phyloP scores from a whole-genome alignment of 2,888 invertebrate genomes.

The Theretra japonica region DNA sequence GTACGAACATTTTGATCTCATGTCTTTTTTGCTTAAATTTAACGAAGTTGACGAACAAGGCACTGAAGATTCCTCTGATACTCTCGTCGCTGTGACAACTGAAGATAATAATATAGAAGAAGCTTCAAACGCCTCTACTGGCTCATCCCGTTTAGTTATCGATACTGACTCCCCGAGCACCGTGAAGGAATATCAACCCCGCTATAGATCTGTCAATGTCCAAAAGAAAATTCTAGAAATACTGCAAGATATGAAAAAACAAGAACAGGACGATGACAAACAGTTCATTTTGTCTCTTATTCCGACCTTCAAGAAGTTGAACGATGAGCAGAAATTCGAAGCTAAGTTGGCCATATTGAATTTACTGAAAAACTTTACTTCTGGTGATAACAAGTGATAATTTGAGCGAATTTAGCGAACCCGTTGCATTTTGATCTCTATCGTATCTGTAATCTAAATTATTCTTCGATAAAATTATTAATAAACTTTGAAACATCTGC shows the following conservation, averaged over 20 bases:
- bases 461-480: no score
- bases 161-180: slow-evolving; percentile 22
- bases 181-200: not conserved
- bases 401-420: not conserved
- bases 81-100: slow-evolving; percentile 47
- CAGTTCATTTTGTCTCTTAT: slow-evolving; percentile 65
- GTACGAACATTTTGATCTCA: slow-evolving; percentile 59
- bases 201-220: slow-evolving; percentile 29
- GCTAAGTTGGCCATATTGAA: slow-evolving; percentile 65
- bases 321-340: slow-evolving; percentile 60
- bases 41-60: slow-evolving; percentile 40
- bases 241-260: slow-evolving; percentile 52
- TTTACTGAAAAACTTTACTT: slow-evolving; percentile 56
- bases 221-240: slow-evolving; percentile 56
- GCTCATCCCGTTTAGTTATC: slow-evolving; percentile 25
- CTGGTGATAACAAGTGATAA: slow-evolving; percentile 39
- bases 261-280: slow-evolving; percentile 62
- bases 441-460: no score
- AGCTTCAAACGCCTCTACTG: slow-evolving; percentile 33
- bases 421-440: no score
- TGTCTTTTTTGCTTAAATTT: slow-evolving; percentile 54
- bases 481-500: no score
- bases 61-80: slow-evolving; percentile 44
- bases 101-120: slow-evolving; percentile 42
- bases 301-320: slow-evolving; percentile 60